Evolutionary conservation across 2,113 vertebrate genomes (phyloP), one percentile per base, ranked within the genome.

Genomic region (Aldabrachelys gigantea): DNA sequence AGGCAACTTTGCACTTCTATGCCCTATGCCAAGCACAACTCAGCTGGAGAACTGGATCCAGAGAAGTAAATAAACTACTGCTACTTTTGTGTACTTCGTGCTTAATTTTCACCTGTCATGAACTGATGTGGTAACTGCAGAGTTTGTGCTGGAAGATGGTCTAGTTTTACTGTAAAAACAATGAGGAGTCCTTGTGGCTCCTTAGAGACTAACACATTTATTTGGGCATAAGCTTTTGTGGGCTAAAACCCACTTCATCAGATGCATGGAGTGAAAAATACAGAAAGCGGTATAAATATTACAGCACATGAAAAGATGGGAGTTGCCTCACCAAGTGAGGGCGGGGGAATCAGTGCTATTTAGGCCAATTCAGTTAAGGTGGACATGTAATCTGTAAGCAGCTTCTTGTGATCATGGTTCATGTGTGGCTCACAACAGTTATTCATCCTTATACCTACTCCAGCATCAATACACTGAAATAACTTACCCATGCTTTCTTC

Each of bases 41-140:
- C 25, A 27, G 56, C 12, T 62, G 57, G 56, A 31, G 29, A 62
- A 29, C 29, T 62, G 27, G 29, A 31, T 62, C 57, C 95, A 96
- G 97, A 97, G 85, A 95, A 91, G n/a, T 89, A 80, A 86, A 97
- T 94, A 96, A 97, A 95, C 87, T 96, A 94, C 50, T 84, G 85
- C 85, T 96, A 95, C 96, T 95, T 94, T 94, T 92, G 92, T 96
- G 94, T 76, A 56, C 88, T 97, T 84, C 96, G 95, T 87, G 89
- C 93, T 97, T 96, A 86, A 82, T 3, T 56, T 2, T 91, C 72
- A 96, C 95, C 95, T 97, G 88, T 88, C 50, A 59, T 88, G 89
- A 96, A 96, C 90, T 35, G 80, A 88, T 94, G 91, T 72, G 85
- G 85, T 93, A 97, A 92, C 94, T 96, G 96, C 81, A 94, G 95